Evolutionary conservation across 2,797 vertebrate species (phyloP), one percentile per base, ranked within the genome.

Genomic region (Eulemur albifrons): DNA sequence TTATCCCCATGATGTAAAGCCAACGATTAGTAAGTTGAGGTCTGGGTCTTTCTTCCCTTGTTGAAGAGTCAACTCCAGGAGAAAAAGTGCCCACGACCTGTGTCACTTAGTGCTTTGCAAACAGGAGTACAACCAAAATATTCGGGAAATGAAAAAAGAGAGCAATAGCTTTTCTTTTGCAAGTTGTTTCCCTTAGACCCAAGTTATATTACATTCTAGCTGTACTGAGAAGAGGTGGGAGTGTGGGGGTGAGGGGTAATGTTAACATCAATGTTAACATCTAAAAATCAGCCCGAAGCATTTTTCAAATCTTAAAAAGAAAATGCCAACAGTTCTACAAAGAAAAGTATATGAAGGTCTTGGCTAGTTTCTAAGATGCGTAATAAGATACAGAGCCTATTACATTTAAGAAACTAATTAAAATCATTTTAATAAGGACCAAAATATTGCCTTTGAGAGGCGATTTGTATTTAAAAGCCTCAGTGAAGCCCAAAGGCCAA

Each of bases 271-370:
- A 32, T 69, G 21, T 32, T 81, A 84, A 84, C n/a, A 76, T 72
- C 69, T 92, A 88, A 93, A 94, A 75, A 40, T 67, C 50, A 82
- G 5, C 76, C 59, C 48, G 89, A 89, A 93, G 57, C 23, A 94
- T 73, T 93, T 94, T 89, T 87, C 13, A 89, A 93, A 43, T 93
- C 38, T 90, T 95, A 76, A 91, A 95, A 95, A 77, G n/a, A 82
- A 90, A 88, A 90, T 43, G 52, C 12, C 73, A 92, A 77, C 4
- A 45, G 67, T 88, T 92, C 48, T 54, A 87, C 69, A 94, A 97
- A 63, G 38, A 94, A 65, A 90, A 81, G 54, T 73, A 61, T 25
- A 67, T 40, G 59, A 94, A 67, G 8, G 11, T 88, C 59, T 77
- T 95, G 43, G 79, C 69, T 88, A 67, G 75, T 85, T 93, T 92